Percentiles rank a stretch among this genome's conserved stretches.
These are phyloP conservation scores for Etheostoma cragini DNA, from an alignment of 2,113 vertebrate genomes.

Conservation along the genomic window DNA sequence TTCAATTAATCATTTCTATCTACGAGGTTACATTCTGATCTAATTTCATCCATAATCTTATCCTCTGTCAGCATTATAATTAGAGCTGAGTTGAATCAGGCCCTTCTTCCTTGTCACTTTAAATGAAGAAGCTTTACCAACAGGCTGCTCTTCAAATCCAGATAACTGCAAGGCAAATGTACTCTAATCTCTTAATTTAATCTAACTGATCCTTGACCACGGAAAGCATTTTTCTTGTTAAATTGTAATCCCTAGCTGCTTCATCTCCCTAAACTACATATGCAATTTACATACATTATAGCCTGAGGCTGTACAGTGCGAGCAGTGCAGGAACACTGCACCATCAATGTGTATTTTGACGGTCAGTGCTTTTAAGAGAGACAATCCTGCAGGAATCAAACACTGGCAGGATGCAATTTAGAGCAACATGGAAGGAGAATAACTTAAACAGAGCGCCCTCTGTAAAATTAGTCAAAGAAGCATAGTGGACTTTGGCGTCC, in stretches of 20 bases:
- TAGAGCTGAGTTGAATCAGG: constrained; percentile 69
- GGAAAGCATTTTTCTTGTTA: constrained; percentile 77
- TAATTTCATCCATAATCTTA: constrained; percentile 60
- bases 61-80: constrained; percentile 58
- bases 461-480: constrained; percentile 74
- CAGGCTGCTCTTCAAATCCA: constrained; percentile 67
- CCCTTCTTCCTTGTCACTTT: constrained; percentile 50
- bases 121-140: constrained; percentile 66
- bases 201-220: constrained; percentile 81
- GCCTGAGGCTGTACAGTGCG: constrained; percentile 50
- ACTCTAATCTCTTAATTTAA: constrained; percentile 83
- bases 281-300: constrained; percentile 82
- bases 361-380: constrained; percentile 64
- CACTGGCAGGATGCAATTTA: constrained; percentile 72
- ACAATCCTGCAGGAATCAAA: constrained; percentile 69
- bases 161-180: constrained; percentile 74
- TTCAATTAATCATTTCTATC: constrained; percentile 18
- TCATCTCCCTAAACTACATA: constrained; percentile 77
- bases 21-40: constrained; percentile 44
- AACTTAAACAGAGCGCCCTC: constrained; percentile 61
- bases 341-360: constrained; percentile 50
- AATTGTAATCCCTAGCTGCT: constrained; percentile 77
- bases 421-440: constrained; percentile 64
- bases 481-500: constrained; percentile 64
- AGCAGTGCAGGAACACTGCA: constrained; percentile 44